Conservation (phyloP, 2,888 invertebrate genomes). For the Pseudococcus longispinus region DNA sequence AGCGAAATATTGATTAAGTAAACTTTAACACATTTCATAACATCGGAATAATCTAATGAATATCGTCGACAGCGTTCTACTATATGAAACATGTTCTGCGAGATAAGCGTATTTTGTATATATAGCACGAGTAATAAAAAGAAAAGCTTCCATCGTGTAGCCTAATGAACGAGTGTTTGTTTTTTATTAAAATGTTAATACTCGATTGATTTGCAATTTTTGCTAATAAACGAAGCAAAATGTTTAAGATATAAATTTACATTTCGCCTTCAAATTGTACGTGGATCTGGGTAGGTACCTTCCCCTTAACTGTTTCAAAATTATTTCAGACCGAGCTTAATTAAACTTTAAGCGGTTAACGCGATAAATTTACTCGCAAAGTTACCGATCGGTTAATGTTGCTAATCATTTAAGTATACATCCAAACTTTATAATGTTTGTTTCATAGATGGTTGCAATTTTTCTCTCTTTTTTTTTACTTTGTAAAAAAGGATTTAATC, state of each 20-base stretch:
- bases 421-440: not conserved
- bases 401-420: conserved; percentile 1
- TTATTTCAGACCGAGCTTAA: conserved; percentile 3
- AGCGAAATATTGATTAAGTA: conserved; percentile 37
- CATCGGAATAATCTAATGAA: conserved; percentile 12
- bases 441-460: not conserved
- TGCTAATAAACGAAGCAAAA: not conserved
- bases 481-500: not conserved
- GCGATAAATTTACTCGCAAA: not conserved
- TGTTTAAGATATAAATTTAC: not conserved
- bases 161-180: conserved; percentile 2
- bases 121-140: not conserved
- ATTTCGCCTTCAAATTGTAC: not conserved
- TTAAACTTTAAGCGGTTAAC: conserved; percentile 18
- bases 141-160: not conserved
- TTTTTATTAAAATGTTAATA: conserved; percentile 27
- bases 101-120: not conserved
- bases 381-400: conserved; percentile 21
- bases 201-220: not conserved
- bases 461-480: not conserved
- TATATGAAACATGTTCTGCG: not conserved
- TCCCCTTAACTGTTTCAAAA: not conserved
- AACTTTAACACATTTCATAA: not conserved
- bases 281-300: too few relatives aligned
- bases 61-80: not conserved